These are phyloP conservation scores for Mormyrops attenuatus DNA, from an alignment of 2,797 vertebrate species.

Conservation along the genomic window DNA sequence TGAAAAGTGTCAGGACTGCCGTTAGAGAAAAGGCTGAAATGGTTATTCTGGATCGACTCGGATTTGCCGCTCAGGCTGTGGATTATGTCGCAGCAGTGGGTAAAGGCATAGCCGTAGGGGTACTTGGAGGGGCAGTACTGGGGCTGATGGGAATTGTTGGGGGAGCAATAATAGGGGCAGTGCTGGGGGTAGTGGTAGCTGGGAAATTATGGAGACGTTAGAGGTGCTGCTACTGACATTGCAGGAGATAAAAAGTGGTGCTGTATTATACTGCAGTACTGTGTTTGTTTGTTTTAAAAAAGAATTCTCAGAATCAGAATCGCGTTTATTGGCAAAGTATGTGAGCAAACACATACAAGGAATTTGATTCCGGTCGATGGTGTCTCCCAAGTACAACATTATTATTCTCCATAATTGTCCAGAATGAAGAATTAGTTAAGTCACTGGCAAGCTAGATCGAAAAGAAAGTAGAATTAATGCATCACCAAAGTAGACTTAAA, in stretches of 20 bases:
- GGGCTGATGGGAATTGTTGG: not conserved
- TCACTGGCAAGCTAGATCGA: too few relatives aligned
- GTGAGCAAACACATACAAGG: too few relatives aligned
- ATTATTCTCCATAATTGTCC: too few relatives aligned
- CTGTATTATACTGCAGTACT: not conserved
- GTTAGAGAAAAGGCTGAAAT: not conserved
- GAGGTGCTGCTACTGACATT: not conserved
- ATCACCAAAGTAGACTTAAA: too few relatives aligned
- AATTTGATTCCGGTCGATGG: too few relatives aligned
- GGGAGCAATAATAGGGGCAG: not conserved
- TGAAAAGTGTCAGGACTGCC: too few relatives aligned
- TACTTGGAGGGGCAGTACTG: not conserved
- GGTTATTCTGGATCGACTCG: not conserved
- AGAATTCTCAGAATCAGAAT: too few relatives aligned
- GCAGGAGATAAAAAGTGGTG: not conserved
- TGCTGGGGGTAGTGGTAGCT: not conserved
- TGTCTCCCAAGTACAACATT: too few relatives aligned
- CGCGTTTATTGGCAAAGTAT: too few relatives aligned
- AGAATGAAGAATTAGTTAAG: not conserved
- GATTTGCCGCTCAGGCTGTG: not conserved
- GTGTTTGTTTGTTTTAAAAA: too few relatives aligned
- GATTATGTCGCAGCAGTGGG: not conserved
- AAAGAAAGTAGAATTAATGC: too few relatives aligned
- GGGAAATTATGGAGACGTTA: not conserved
- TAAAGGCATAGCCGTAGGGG: not conserved